phyloP scores from a whole-genome alignment of 2,888 invertebrate genomes.

The Linyphia triangularis region DNA sequence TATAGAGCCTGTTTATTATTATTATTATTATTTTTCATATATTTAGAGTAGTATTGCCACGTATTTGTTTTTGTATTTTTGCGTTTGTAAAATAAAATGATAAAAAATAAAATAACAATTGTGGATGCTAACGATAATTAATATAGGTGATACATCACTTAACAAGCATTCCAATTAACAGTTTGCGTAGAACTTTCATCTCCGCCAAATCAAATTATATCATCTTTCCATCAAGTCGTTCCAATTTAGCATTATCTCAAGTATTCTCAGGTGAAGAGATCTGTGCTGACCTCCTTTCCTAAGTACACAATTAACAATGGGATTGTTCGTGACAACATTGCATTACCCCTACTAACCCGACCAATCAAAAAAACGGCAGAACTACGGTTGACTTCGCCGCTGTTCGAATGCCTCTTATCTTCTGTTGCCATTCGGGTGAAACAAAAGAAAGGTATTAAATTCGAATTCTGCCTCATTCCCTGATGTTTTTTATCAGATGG shows the following conservation, averaged over 20 bases:
- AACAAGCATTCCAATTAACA: too few species aligned
- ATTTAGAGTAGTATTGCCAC: too few species aligned
- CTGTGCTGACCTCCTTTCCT: constrained; percentile 57
- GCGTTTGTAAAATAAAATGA: too few species aligned
- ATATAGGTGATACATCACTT: too few species aligned
- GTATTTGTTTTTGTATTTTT: too few species aligned
- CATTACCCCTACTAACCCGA: constrained; percentile 58
- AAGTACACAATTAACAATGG: constrained; percentile 68
- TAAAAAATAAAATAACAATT: too few species aligned
- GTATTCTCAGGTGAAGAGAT: constrained; percentile 20
- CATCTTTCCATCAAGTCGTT: neutral
- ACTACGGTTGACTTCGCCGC: constrained; percentile 48
- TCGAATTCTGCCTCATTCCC: neutral
- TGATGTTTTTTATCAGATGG: neutral
- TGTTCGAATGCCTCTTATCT: neutral
- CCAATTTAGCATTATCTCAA: constrained; percentile 4
- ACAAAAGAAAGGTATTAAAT: neutral
- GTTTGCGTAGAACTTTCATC: too few species aligned
- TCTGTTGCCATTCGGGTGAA: neutral
- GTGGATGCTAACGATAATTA: too few species aligned
- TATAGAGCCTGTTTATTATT: too few species aligned
- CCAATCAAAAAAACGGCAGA: constrained; percentile 45
- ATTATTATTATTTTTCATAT: too few species aligned
- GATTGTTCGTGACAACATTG: constrained; percentile 57
- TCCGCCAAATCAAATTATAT: neutral